phyloP scores from a whole-genome alignment of 2,113 vertebrate genomes.

The Sturnus vulgaris region DNA sequence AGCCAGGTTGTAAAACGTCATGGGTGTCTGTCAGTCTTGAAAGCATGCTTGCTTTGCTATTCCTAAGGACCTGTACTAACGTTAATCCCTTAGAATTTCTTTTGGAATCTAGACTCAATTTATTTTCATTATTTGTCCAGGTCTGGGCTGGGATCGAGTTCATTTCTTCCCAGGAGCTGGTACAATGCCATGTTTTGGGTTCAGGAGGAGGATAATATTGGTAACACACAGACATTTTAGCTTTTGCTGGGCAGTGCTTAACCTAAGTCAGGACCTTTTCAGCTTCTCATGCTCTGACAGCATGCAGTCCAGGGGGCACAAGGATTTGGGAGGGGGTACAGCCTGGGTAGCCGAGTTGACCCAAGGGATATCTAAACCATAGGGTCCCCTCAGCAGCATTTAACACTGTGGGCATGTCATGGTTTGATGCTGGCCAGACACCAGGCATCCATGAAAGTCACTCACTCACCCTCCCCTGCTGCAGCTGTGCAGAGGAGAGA shows the following conservation, averaged over 20 bases:
- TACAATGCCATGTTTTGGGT: neutral
- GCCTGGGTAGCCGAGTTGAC: neutral
- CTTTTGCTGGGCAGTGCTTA: neutral
- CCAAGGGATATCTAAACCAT: neutral
- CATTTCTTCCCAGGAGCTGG: neutral
- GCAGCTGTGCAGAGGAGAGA: neutral
- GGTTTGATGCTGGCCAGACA: neutral
- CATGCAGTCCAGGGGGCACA: rapidly evolving
- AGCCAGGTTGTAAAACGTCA: neutral
- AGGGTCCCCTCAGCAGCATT: neutral
- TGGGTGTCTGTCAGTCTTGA: rapidly evolving
- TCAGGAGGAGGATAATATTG: neutral
- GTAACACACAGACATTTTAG: neutral
- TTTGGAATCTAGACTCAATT: neutral
- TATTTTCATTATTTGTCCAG: neutral
- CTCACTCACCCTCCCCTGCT: neutral
- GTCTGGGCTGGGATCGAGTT: neutral
- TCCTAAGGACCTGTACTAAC: neutral
- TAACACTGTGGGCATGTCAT: rapidly evolving
- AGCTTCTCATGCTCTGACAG: neutral
- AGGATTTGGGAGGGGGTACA: neutral
- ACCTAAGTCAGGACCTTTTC: neutral
- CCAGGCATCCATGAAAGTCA: neutral
- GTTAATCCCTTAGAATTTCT: neutral
- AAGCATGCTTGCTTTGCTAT: neutral